Conservation (phyloP, 2,888 invertebrate species). For the Drosophila quinaria region DNA sequence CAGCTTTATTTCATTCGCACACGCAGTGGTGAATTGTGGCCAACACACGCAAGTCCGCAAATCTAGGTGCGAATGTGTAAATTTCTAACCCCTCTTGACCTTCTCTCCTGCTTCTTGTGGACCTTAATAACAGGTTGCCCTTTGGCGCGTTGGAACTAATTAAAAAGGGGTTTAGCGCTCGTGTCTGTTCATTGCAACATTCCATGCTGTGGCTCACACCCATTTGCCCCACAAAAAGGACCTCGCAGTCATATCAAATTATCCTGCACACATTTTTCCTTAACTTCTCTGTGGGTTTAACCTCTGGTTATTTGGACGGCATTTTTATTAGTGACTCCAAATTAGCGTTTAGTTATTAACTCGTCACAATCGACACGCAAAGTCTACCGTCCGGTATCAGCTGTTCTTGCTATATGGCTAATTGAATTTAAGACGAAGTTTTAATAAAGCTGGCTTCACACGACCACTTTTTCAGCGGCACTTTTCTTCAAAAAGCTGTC, state of each 20-base stretch:
- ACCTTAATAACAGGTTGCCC: constrained; percentile 23
- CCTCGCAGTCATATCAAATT: constrained; percentile 12
- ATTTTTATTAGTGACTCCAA: constrained; percentile 22
- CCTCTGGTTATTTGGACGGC: constrained; percentile 16
- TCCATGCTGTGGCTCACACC: constrained; percentile 34
- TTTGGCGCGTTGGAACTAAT: constrained; percentile 58
- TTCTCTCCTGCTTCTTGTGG: constrained; percentile 7
- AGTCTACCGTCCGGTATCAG: not conserved
- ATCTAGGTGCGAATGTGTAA: constrained; percentile 62
- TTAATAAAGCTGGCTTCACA: too few species aligned
- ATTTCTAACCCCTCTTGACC: constrained; percentile 21
- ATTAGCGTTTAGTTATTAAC: constrained; percentile 24
- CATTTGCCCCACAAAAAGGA: constrained; percentile 3
- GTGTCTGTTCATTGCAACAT: constrained; percentile 3
- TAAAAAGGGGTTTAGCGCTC: constrained; percentile 54
- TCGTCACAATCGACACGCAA: constrained; percentile 9
- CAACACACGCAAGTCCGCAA: constrained; percentile 32
- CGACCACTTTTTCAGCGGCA: too few species aligned
- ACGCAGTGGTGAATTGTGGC: constrained; percentile 55
- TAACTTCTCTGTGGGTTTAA: constrained; percentile 20
- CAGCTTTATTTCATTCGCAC: constrained; percentile 57
- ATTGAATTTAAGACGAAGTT: not conserved
- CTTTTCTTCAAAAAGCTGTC: too few species aligned
- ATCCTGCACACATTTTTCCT: constrained; percentile 17
- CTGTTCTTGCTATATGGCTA: not conserved